Base-by-base conservation (phyloP, 2,797 vertebrate genomes). In the Coendou prehensilis region DNA sequence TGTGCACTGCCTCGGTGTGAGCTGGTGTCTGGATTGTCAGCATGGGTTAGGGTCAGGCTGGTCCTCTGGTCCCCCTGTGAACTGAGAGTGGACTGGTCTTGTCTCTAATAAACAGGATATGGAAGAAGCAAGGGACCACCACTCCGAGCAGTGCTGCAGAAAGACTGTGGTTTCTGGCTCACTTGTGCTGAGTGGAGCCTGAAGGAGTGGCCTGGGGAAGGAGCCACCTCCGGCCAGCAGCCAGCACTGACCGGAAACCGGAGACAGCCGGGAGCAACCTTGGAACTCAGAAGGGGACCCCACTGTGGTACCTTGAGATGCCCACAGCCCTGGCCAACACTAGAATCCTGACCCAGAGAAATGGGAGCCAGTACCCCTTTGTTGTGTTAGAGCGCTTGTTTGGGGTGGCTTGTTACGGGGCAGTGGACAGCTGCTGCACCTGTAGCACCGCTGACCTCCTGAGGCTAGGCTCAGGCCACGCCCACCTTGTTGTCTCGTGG, bases 371-470 rank as follows among this genome's bases (percentile, higher is more conserved):
- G 71, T 9, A 47, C 2, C 71, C 71, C 14, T 11, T 11, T 26
- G 22, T 10, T 2, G 17, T 10, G 6, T 13, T 1, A 10, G 14
- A 28, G 50, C 11, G 0, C 23, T 9, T 0, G 1, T 30, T 22
- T 0, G 28, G 67, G 75, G 4, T 8, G 2, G 20, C 26, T 63
- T 3, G n/a, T 52, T 41, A 23, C 2, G 1, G 41, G 14, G 54
- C 81, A 15, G 13, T 0, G 26, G 26, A 37, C 3, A 14, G 54
- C 63, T 11, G 11, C 20, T 2, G 4, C 41, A 1, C 28, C 1
- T 23, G 10, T 9, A 0, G 52, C 41, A 59, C 33, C 15, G n/a
- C 18, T 23, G 6, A 41, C 6, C 71, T 2, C 79, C 47, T 5
- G 69, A 13, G 52, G 22, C 52, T 14, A 28, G 7, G 18, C 14